Evolutionary conservation across 2,113 vertebrate species (phyloP).

Genomic region (Meles meles): DNA sequence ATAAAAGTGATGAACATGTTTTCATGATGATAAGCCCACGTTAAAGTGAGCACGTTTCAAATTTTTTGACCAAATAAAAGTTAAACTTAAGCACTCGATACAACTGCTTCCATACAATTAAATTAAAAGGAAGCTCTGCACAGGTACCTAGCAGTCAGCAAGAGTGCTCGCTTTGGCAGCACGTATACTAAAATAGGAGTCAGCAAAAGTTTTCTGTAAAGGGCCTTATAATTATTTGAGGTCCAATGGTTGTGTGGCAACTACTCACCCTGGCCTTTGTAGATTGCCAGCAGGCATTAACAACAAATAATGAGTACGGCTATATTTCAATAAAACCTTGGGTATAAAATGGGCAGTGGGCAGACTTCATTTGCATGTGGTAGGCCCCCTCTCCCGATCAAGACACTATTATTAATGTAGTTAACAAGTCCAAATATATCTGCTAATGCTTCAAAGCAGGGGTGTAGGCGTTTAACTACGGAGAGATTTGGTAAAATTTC

Average conservation of each 20-base stretch:
- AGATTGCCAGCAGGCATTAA: not conserved
- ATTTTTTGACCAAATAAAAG: not conserved
- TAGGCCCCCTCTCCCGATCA: not conserved
- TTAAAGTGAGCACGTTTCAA: not conserved
- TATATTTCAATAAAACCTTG: not conserved
- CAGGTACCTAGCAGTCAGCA: not conserved
- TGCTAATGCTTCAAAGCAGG: not conserved
- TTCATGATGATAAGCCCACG: not conserved
- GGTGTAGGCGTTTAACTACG: not conserved
- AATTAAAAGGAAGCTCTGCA: not conserved
- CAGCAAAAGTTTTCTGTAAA: not conserved
- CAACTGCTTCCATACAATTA: not conserved
- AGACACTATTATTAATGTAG: not conserved
- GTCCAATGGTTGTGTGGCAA: not conserved
- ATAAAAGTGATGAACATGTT: not conserved
- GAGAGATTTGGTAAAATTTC: not conserved
- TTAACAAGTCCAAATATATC: not conserved
- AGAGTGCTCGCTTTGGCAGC: no score
- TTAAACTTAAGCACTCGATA: not conserved
- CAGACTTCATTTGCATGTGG: not conserved
- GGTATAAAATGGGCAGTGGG: not conserved
- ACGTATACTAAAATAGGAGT: not conserved
- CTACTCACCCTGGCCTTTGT: not conserved
- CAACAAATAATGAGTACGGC: rapidly evolving
- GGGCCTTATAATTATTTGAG: not conserved